These are phyloP conservation scores for Otus scops DNA, from an alignment of 2,797 vertebrate species.

Conservation along the genomic window DNA sequence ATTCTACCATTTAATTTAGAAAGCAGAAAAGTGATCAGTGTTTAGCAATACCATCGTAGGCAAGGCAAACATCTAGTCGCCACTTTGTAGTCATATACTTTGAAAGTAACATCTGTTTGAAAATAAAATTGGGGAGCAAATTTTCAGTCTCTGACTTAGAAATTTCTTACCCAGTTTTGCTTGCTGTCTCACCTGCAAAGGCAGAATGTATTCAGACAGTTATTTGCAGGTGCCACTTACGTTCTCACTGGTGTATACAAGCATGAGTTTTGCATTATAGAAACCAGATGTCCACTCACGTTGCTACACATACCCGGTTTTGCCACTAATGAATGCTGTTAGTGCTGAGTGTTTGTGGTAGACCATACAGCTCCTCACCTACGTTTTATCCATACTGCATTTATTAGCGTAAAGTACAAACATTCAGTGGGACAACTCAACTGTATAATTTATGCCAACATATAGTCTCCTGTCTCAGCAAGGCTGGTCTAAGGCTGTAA, in stretches of 20 bases:
- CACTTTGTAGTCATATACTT: background rate
- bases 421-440: background rate
- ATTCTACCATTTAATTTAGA: background rate
- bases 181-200: background rate
- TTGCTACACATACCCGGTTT: background rate
- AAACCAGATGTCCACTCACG: background rate
- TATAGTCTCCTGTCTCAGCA: background rate
- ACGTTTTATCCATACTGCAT: background rate
- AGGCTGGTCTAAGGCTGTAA: background rate
- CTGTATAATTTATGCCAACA: background rate
- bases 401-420: background rate
- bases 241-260: background rate
- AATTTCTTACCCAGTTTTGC: background rate
- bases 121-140: background rate
- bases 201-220: background rate
- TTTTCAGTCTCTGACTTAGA: background rate
- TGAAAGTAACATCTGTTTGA: background rate
- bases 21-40: background rate
- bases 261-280: background rate
- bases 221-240: background rate
- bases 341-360: background rate
- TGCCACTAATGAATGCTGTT: background rate
- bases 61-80: background rate
- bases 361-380: background rate
- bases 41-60: background rate